These are phyloP conservation scores for Dicycla oo DNA, from an alignment of 2,888 invertebrate genomes.

Conservation along the genomic window DNA sequence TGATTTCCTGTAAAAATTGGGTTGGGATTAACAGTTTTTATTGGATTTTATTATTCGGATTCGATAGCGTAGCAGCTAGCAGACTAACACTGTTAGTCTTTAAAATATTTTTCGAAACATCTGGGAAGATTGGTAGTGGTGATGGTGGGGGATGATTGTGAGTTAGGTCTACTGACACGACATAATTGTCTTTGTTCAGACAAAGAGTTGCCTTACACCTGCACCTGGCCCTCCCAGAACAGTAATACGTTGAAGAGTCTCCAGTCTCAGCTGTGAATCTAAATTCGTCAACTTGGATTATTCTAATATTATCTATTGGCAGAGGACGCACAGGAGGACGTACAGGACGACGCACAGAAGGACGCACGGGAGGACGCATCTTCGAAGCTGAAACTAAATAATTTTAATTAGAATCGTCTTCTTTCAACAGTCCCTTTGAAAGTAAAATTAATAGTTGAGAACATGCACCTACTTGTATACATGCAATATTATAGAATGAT, in stretches of 20 bases:
- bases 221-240: constrained; percentile 23
- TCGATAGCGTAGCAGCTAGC: constrained; percentile 15
- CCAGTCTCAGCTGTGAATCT: constrained; percentile 6
- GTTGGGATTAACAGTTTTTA: background rate
- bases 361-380: background rate
- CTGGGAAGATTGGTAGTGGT: constrained; percentile 31
- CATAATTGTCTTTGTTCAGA: constrained; percentile 31
- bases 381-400: constrained; percentile 6
- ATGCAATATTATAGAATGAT: background rate
- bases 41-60: constrained; percentile 15
- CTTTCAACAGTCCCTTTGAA: background rate
- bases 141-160: constrained; percentile 56
- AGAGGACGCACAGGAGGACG: constrained; percentile 6
- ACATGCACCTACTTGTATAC: background rate
- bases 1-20: background rate
- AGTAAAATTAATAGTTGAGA: background rate
- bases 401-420: constrained; percentile 3
- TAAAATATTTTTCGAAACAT: constrained; percentile 20
- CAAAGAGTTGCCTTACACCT: constrained; percentile 37
- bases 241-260: constrained; percentile 24
- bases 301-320: constrained; percentile 8
- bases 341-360: background rate
- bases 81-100: constrained; percentile 38
- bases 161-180: constrained; percentile 30
- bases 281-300: constrained; percentile 43